phyloP scores from a whole-genome alignment of 1,140 invertebrate genomes.

The Bicyclus anynana region DNA sequence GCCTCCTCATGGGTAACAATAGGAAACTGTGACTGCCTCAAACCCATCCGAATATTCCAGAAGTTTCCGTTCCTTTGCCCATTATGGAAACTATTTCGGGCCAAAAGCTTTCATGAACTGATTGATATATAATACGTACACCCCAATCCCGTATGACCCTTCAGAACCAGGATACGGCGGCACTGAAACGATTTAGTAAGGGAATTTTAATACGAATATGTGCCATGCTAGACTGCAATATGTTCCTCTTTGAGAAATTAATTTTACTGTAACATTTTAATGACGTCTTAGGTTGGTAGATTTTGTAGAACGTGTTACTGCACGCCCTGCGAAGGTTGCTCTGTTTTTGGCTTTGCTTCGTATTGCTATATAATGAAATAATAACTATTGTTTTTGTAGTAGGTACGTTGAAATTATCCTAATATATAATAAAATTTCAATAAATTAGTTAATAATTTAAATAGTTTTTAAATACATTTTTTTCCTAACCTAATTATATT shows the following conservation, averaged over 20 bases:
- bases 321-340: too few species aligned
- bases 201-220: not conserved
- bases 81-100: not conserved
- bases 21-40: too few species aligned
- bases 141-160: not conserved
- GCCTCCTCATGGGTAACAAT: too few species aligned
- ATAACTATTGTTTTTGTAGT: slow-evolving; percentile 1
- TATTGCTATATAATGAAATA: too few species aligned
- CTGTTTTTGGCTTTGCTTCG: too few species aligned
- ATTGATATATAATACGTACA: not conserved
- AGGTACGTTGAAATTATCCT: slow-evolving; percentile 16
- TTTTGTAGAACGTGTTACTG: too few species aligned
- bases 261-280: too few species aligned
- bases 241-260: too few species aligned
- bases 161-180: not conserved
- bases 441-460: slow-evolving; percentile 30
- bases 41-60: not conserved
- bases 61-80: not conserved
- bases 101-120: not conserved
- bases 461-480: slow-evolving; percentile 30
- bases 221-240: too few species aligned
- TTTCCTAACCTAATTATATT: slow-evolving; percentile 33
- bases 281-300: too few species aligned
- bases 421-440: not conserved
- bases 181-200: not conserved